phyloP scores from a whole-genome alignment of 2,113 vertebrate genomes.

The Scartelaos histophorus region DNA sequence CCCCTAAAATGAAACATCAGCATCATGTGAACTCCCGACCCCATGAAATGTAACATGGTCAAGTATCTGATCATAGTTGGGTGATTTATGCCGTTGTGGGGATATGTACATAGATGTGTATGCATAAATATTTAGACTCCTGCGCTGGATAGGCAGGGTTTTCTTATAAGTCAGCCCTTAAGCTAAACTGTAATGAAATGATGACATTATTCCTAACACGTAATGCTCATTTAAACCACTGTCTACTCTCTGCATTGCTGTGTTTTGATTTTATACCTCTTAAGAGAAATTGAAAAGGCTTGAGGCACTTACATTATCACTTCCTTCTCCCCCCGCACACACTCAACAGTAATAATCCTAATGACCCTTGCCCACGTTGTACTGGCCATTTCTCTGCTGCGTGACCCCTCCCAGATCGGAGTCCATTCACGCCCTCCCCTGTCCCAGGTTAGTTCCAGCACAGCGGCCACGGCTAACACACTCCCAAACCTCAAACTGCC shows the following conservation, averaged over 20 bases:
- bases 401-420: slow-evolving; percentile 47
- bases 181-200: slow-evolving; percentile 41
- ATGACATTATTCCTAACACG: slow-evolving; percentile 37
- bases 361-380: slow-evolving; percentile 39
- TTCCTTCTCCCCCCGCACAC: slow-evolving; percentile 20
- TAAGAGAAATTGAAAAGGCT: slow-evolving; percentile 59
- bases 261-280: slow-evolving; percentile 54
- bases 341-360: slow-evolving; percentile 44
- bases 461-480: slow-evolving; percentile 56
- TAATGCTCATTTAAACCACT: slow-evolving; percentile 34
- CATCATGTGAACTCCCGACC: slow-evolving; percentile 52
- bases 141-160: slow-evolving; percentile 25
- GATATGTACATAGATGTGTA: not conserved
- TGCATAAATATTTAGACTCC: slow-evolving; percentile 5
- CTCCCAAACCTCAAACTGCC: slow-evolving; percentile 57
- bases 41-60: slow-evolving; percentile 27
- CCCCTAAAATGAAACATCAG: no score
- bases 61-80: not conserved
- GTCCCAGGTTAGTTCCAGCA: slow-evolving; percentile 69
- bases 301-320: slow-evolving; percentile 45
- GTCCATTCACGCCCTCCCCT: slow-evolving; percentile 37
- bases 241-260: slow-evolving; percentile 38
- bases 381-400: slow-evolving; percentile 23
- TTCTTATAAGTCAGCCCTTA: slow-evolving; percentile 26
- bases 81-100: not conserved